Evolutionary conservation across 2,113 vertebrate species (phyloP).

Genomic region (Hippolais icterina): DNA sequence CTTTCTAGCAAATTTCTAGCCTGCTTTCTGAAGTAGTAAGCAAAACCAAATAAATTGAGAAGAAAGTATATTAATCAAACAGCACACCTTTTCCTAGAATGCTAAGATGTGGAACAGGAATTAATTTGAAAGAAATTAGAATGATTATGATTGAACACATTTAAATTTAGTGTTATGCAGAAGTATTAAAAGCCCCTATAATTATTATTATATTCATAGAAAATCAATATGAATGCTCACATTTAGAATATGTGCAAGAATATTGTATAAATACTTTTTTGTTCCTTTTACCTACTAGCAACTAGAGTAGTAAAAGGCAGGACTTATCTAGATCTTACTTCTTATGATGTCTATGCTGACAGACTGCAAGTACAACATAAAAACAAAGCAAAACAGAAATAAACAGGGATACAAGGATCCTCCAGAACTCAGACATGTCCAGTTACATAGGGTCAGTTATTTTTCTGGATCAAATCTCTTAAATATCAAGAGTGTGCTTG

Average conservation of each 20-base stretch:
- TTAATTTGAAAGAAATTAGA: background rate
- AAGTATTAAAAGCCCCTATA: fast-evolving
- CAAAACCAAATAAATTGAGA: background rate
- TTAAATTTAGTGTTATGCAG: background rate
- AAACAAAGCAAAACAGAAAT: background rate
- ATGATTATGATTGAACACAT: background rate
- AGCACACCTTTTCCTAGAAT: background rate
- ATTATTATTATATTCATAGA: background rate
- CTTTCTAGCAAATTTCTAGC: background rate
- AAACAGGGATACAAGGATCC: background rate
- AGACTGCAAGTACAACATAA: background rate
- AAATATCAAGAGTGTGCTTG: background rate
- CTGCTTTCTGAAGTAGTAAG: background rate
- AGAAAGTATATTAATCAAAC: background rate
- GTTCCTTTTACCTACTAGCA: background rate
- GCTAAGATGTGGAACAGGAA: background rate
- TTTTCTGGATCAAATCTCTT: background rate
- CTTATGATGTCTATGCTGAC: background rate
- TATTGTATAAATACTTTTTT: background rate
- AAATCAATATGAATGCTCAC: background rate
- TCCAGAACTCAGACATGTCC: background rate
- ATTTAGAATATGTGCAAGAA: background rate
- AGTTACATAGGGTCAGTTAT: fast-evolving
- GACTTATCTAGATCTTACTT: background rate
- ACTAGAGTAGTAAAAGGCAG: background rate